phyloP scores from a whole-genome alignment of 2,888 invertebrate genomes.

The Heliconius aoede region DNA sequence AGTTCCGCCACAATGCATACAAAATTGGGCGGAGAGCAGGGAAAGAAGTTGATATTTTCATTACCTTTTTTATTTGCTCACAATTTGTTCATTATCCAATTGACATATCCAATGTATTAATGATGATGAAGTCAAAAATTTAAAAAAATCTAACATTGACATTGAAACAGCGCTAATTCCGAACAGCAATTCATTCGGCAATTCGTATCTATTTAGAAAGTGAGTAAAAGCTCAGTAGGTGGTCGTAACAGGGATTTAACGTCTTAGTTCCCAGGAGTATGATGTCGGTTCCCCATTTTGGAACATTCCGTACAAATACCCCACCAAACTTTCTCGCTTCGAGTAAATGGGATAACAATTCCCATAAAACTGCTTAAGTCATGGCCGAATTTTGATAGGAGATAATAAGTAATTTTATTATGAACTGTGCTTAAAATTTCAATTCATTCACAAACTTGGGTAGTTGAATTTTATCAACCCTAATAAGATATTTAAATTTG shows the following conservation, averaged over 20 bases:
- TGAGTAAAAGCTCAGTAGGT: constrained; percentile 69
- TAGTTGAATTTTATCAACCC: constrained; percentile 41
- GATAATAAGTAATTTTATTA: constrained; percentile 50
- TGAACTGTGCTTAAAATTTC: constrained; percentile 44
- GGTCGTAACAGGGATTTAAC: constrained; percentile 75
- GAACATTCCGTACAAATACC: constrained; percentile 76
- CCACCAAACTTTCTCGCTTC: constrained; percentile 62
- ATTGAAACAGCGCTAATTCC: constrained; percentile 56
- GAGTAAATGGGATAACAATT: constrained; percentile 57
- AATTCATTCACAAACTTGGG: constrained; percentile 43
- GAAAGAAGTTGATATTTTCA: no score
- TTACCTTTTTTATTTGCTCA: no score
- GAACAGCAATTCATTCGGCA: constrained; percentile 63
- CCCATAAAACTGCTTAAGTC: constrained; percentile 51
- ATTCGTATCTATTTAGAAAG: constrained; percentile 73
- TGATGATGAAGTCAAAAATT: neutral
- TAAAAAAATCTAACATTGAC: constrained; percentile 9
- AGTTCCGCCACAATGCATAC: no score
- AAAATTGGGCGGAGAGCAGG: no score
- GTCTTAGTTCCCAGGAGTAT: constrained; percentile 69
- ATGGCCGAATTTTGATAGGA: constrained; percentile 46
- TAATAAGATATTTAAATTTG: constrained; percentile 33
- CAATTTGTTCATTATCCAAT: no score
- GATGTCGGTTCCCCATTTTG: constrained; percentile 62
- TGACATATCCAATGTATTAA: no score